Evolutionary conservation across 2,888 invertebrate genomes (phyloP), one percentile per base, ranked within the genome.

Genomic region (Philonicus albiceps): DNA sequence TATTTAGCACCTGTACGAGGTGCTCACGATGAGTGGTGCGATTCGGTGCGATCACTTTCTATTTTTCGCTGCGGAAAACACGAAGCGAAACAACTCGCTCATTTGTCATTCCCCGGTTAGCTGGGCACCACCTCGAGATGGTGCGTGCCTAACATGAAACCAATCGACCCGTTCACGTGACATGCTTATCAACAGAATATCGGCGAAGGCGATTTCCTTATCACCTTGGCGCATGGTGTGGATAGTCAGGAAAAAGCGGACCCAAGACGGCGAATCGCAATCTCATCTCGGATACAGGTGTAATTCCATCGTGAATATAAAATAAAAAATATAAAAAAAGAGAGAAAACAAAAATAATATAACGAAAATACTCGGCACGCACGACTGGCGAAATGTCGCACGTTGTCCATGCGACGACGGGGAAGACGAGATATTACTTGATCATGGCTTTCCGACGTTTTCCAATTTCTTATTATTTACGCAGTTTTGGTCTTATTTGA

Each of bases 311-410:
- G 78, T 13, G 49, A 64, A 64, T 64, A 19, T n/a, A 19, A n/a
- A 53, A 53, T n/a, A 53, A 22, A n/a, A 19, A 19, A 53, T 19
- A 53, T 55, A 55, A 22, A 55, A 55, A 55, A 53, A 53, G 3
- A 53, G 8, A 1, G 8, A n/a, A 3, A n/a, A 53, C 1, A 53
- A 8, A 53, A 7, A 53, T n/a, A n/a, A 64, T 27, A 64, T 11
- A 27, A 64, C 7, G 64, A 78, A 81, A 81, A 55, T 55, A 55
- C 37, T 81, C 34, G 43, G 64, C 81, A 81, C 81, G 81, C 81
- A 81, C 81, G 81, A 81, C 81, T 81, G 64, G 34, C 53, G 55
- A 81, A 78, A 81, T 81, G 81, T 81, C 64, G 81, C 55, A 31
- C 64, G 49, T 55, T 55, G 53, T 53, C 43, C 27, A 74, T 31